A percentile compares a stretch with the other conserved stretches of the same genome.
Evolutionary conservation across 2,888 invertebrate genomes (phyloP).

Genomic region (Agapetus fuscipes): DNA sequence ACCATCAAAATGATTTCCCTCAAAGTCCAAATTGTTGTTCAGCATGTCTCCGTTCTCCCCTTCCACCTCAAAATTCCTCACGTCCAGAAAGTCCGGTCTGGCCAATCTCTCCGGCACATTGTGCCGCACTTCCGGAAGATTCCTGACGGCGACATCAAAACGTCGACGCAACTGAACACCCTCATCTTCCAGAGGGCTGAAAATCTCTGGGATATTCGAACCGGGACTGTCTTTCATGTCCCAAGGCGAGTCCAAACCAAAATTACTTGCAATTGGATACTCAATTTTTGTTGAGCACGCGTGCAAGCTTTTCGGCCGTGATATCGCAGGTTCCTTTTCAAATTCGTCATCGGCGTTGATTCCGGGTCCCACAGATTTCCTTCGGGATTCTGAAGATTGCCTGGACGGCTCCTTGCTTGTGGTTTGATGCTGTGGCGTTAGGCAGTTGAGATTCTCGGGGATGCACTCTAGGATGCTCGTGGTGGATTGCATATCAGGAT

Average conservation of each 20-base stretch:
- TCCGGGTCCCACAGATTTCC: conserved; percentile 10
- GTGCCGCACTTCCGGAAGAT: conserved; percentile 2
- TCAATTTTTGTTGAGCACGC: conserved; percentile 4
- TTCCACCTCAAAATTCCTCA: conserved; percentile 19
- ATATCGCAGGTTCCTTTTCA: conserved; percentile 3
- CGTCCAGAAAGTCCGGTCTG: conserved; percentile 13
- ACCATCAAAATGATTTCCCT: conserved; percentile 33
- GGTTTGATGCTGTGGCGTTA: background rate
- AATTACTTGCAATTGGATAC: background rate
- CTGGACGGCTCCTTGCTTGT: conserved; percentile 5
- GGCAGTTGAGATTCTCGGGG: conserved; percentile 16
- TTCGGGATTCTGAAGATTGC: conserved; percentile 2
- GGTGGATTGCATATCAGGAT: conserved; percentile 9
- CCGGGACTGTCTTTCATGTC: background rate
- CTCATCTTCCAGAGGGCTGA: background rate
- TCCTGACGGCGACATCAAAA: background rate
- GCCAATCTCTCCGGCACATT: conserved; percentile 5
- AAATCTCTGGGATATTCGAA: background rate
- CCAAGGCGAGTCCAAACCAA: background rate
- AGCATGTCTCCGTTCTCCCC: conserved; percentile 34
- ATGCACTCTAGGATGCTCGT: conserved; percentile 16
- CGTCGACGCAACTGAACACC: background rate
- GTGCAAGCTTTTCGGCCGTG: conserved; percentile 11
- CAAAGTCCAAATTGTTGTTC: conserved; percentile 35
- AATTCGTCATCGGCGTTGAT: conserved; percentile 2